phyloP scores from a whole-genome alignment of 1,140 invertebrate species.

The Riptortus pedestris region DNA sequence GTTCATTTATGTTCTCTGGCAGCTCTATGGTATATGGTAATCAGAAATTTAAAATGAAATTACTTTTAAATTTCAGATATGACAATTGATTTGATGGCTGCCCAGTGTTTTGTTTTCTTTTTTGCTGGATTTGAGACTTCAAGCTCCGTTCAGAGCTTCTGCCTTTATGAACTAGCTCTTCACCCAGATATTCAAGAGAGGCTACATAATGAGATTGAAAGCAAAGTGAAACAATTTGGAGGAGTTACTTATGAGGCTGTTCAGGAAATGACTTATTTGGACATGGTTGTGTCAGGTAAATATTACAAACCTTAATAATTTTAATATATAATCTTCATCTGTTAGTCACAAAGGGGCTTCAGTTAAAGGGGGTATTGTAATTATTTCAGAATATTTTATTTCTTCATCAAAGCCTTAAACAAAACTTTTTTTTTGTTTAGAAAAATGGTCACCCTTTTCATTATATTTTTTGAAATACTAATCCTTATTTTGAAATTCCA shows the following conservation, averaged over 20 bases:
- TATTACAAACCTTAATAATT: neutral
- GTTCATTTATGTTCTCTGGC: no score
- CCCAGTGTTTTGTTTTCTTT: slow-evolving; percentile 41
- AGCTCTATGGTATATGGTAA: no score
- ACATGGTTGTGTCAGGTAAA: slow-evolving; percentile 43
- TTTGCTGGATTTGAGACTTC: slow-evolving; percentile 54
- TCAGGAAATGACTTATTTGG: slow-evolving; percentile 43
- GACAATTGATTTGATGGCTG: slow-evolving; percentile 25
- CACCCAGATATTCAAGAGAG: slow-evolving; percentile 48
- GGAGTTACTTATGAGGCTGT: slow-evolving; percentile 46
- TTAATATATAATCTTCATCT: no score
- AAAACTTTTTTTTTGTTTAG: no score
- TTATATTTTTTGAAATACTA: no score
- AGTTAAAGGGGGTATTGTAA: no score
- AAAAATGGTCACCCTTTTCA: no score
- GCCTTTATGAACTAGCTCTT: slow-evolving; percentile 46
- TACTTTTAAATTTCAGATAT: slow-evolving; percentile 14
- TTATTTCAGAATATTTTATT: neutral
- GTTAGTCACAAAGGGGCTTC: neutral
- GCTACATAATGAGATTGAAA: slow-evolving; percentile 45
- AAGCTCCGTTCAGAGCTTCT: slow-evolving; percentile 44
- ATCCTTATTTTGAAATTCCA: no score
- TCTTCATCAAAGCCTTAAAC: neutral
- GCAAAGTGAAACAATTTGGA: slow-evolving; percentile 37
- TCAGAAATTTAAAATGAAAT: neutral